Conservation (phyloP, 2,797 vertebrate genomes). For the Macropus fuliginosus region DNA sequence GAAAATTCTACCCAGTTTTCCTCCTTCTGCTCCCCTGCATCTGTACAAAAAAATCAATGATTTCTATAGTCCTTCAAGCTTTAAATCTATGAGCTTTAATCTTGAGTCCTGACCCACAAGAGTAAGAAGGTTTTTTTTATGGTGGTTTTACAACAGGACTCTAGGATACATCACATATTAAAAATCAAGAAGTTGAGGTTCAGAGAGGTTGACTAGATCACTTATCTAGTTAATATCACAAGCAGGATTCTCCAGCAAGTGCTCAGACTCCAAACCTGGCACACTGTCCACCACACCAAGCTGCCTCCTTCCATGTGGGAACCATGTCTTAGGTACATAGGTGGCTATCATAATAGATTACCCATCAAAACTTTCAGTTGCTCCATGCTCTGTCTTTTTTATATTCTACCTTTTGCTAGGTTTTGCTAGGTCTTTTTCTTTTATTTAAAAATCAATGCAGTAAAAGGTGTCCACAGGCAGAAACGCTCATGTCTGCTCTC, state of each 20-base stretch:
- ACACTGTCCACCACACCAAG: not conserved
- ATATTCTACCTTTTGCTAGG: not conserved
- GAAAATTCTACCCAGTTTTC: not conserved
- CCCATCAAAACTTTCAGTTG: constrained; percentile 10
- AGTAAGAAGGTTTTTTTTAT: not conserved
- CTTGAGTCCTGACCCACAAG: not conserved
- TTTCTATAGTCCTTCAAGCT: not conserved
- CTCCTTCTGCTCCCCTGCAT: not conserved
- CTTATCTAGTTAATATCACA: too few species aligned
- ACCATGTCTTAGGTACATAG: constrained; percentile 28
- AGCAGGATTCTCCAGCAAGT: not conserved
- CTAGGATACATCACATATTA: not conserved
- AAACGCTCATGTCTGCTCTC: not conserved
- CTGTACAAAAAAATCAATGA: not conserved
- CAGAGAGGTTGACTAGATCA: not conserved
- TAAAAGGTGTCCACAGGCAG: not conserved
- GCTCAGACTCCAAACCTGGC: not conserved
- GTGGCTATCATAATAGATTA: not conserved
- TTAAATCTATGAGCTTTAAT: not conserved
- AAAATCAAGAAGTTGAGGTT: not conserved
- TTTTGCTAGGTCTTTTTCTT: not conserved
- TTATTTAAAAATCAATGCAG: constrained; percentile 42
- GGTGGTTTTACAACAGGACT: not conserved
- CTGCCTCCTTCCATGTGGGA: not conserved
- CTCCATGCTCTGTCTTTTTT: not conserved